Evolutionary conservation across 2,888 invertebrate species (phyloP), one percentile per base, ranked within the genome.

Genomic region (Parnassius glacialis): DNA sequence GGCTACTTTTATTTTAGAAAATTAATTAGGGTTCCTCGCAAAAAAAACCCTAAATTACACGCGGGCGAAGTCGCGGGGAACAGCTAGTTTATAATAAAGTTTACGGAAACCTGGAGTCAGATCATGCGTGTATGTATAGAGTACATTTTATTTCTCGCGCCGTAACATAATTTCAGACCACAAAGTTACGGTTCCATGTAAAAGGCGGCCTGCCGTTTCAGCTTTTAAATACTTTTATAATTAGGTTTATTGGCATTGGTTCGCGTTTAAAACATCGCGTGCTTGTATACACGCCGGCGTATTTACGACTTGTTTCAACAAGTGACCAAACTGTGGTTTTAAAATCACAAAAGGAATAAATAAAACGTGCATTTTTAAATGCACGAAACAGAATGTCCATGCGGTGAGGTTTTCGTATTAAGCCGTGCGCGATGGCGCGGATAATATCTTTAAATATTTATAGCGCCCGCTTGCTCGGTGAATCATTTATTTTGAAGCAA

Each of bases 181-280:
- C 25, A 45, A 41, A 50, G 20, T 62, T 73, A 71, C 75, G 25
- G 3, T 58, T 44, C 75, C 73, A 78, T 81, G 79, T 81, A 62
- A 80, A 41, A 66, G 60, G n/a, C 64, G 70, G 65, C 73, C 68
- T 65, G 66, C 65, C 73, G 70, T 74, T 74, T 70, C 67, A 65
- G 70, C 70, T 74, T 80, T 78, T 77, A 68, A 70, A 80, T 78
- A 77, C 72, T 74, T 78, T 74, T 81, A 78, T 83, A 84, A 84
- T 84, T 79, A 80, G 81, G 78, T 84, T 83, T 83, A 84, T 81
- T 77, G 76, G 70, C 67, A 64, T 67, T 73, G 70, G 74, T 73
- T 67, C 67, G 65, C 59, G 73, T 74, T 73, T 70, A 72, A 75
- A 76, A 72, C 68, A 70, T 75, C 71, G 74, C 74, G 73, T 73